These are phyloP conservation scores for Sus scrofa DNA, from an alignment of 2,113 vertebrate genomes.

Conservation along the genomic window T2T-Sscrofa CM000822.6:75323501-75324000, in stretches of 20 bases:
- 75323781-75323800: not conserved
- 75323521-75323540: not conserved
- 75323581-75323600: not conserved
- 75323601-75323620: not conserved
- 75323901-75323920: not conserved
- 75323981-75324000: not conserved
- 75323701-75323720: not conserved
- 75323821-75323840: fast-evolving
- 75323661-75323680: not conserved
- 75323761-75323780: not conserved
- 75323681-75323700: not conserved
- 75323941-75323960: not conserved
- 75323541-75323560: not conserved
- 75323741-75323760: not conserved
- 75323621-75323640: not conserved
- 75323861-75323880: not conserved
- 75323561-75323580: slow-evolving; percentile 1
- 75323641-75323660: fast-evolving
- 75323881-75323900: not conserved
- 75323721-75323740: not conserved
- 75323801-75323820: not conserved
- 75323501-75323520: not conserved
- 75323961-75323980: not conserved
- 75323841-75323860: not conserved
- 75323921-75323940: not conserved